Evolutionary conservation across 2,113 vertebrate genomes (phyloP), one percentile per base, ranked within the genome.

Genomic region (Platysternon megacephalum): DNA sequence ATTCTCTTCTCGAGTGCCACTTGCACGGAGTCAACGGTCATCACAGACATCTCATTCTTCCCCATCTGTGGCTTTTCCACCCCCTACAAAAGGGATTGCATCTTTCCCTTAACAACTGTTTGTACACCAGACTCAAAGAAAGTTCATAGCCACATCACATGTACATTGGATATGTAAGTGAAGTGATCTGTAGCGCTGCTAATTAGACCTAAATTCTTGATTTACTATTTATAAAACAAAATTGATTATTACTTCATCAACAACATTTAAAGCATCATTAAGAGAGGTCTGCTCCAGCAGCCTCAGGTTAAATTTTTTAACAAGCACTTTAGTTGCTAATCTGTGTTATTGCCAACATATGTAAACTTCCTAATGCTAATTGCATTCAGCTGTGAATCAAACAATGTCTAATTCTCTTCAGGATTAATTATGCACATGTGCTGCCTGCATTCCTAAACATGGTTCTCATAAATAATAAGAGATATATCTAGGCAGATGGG

Each of bases 331-430:
- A 98, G 98, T 98, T 97, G 98, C 98, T 99, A 99, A 99, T 99
- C 98, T 99, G 98, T 98, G 97, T 98, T 98, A 98, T 98, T 98
- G 98, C 98, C 98, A 99, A 98, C 99, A 99, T 99, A 99, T 99
- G 99, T 98, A 98, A 98, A 98, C 98, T 98, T 98, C 98, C 98
- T 98, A 98, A 98, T 98, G 99, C 99, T 99, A 99, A 99, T 99
- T 99, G 98, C 99, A 98, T 99, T 99, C 99, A 99, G 99, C 99
- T 99, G 99, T 98, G 98, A 99, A 99, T 99, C 99, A 99, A 99
- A 99, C 99, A 99, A 99, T 99, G 99, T 99, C 99, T 99, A 99
- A 99, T 99, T 99, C 99, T 99, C 98, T 98, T 98, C 98, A 98
- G 99, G 99, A 99, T 99, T 99, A 99, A 99, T 99, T 99, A 99